phyloP scores from a whole-genome alignment of 2,888 invertebrate species.

The Hydriomena furcata region DNA sequence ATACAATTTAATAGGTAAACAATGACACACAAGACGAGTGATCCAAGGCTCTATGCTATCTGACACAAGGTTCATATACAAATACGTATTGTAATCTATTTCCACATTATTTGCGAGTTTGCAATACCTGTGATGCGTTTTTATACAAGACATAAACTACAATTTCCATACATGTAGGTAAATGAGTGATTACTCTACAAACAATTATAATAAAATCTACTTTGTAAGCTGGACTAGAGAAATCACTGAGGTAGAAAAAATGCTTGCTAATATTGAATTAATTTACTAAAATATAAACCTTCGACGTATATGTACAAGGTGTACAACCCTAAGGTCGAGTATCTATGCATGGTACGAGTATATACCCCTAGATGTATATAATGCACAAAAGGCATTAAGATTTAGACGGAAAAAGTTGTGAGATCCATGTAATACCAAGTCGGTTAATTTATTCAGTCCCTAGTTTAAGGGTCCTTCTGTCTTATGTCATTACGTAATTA shows the following conservation, averaged over 20 bases:
- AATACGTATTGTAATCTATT: conserved; percentile 22
- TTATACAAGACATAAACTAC: background rate
- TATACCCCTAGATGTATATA: no score
- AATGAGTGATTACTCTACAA: conserved; percentile 1
- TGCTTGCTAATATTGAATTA: no score
- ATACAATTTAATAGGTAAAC: conserved; percentile 9
- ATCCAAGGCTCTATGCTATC: conserved; percentile 24
- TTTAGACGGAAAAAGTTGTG: no score
- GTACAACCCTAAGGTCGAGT: no score
- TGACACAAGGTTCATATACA: conserved; percentile 18
- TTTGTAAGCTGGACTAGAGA: background rate
- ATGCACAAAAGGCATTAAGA: no score
- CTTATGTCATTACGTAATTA: no score
- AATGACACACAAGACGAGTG: conserved; percentile 12
- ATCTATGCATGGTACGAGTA: no score
- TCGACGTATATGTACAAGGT: no score
- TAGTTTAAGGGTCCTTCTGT: no score
- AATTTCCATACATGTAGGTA: conserved; percentile 11
- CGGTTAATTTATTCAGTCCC: no score
- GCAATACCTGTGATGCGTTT: conserved; percentile 12
- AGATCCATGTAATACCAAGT: no score
- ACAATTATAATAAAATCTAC: background rate
- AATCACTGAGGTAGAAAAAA: background rate
- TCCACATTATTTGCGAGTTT: conserved; percentile 24
- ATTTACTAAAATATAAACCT: no score